phyloP scores from a whole-genome alignment of 2,797 vertebrate species.

The Schizothorax lantsangensis region DNA sequence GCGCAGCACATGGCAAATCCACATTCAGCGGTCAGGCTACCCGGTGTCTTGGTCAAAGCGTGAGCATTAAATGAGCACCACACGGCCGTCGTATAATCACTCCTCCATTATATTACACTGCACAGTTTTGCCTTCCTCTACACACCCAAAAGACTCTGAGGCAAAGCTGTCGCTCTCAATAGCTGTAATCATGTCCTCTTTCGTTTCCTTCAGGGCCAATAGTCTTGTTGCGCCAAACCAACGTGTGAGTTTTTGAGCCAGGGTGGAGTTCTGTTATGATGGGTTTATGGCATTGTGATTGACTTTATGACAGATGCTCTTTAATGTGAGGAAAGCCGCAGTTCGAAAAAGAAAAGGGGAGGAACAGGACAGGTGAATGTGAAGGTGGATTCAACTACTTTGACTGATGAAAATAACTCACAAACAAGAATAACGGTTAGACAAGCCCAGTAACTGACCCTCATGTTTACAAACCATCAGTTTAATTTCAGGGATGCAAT shows the following conservation, averaged over 20 bases:
- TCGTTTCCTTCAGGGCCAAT: conserved; percentile 52
- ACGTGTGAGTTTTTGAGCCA: conserved; percentile 11
- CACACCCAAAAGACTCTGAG: conserved; percentile 51
- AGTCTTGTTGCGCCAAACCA: conserved; percentile 37
- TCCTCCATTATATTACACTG: conserved; percentile 64
- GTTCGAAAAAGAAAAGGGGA: neutral
- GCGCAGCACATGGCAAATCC: neutral
- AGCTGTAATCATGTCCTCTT: conserved; percentile 55
- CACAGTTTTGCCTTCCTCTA: conserved; percentile 12
- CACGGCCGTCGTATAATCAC: conserved; percentile 44
- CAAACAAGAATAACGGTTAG: neutral
- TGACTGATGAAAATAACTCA: neutral
- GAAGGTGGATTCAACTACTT: neutral
- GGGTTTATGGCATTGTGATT: neutral
- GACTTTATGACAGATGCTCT: neutral
- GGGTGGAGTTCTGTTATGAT: conserved; percentile 23
- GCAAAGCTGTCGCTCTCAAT: conserved; percentile 66
- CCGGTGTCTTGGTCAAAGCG: neutral
- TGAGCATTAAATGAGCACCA: conserved; percentile 11
- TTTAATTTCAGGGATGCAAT: neutral
- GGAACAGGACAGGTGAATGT: conserved; percentile 1
- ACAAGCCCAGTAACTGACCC: neutral
- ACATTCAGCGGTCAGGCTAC: neutral
- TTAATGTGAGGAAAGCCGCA: neutral
- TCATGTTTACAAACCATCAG: neutral